Evolutionary conservation across 2,888 invertebrate species (phyloP).

Genomic region (Cosmorhoe ocellata): DNA sequence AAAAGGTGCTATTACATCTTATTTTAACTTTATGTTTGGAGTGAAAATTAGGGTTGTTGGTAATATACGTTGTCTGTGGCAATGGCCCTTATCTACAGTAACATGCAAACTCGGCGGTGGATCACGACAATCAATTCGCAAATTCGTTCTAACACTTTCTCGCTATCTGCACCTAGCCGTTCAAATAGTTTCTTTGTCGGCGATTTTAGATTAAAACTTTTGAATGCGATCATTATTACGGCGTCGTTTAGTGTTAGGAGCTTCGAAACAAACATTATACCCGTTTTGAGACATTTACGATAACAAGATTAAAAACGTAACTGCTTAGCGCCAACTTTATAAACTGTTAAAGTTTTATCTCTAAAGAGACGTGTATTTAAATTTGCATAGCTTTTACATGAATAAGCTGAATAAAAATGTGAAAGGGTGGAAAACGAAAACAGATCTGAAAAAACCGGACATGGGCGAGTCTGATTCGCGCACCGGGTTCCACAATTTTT

Average conservation of each 20-base stretch:
- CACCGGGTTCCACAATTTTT: no score
- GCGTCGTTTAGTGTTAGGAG: conserved; percentile 14
- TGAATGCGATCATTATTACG: conserved; percentile 13
- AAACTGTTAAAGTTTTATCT: conserved; percentile 39
- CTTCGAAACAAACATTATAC: conserved; percentile 13
- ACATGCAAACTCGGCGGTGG: conserved; percentile 66
- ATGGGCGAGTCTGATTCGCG: no score
- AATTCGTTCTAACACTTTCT: conserved; percentile 47
- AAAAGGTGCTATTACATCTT: no score
- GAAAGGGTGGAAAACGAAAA: conserved; percentile 30
- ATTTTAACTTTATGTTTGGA: background rate
- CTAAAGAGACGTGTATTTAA: conserved; percentile 28
- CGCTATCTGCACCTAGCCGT: conserved; percentile 24
- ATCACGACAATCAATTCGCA: conserved; percentile 65
- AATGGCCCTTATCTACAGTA: conserved; percentile 62
- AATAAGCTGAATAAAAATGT: conserved; percentile 32
- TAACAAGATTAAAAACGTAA: conserved; percentile 24
- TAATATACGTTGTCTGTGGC: conserved; percentile 2
- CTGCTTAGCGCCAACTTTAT: conserved; percentile 18
- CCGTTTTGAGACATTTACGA: conserved; percentile 21
- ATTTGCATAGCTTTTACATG: conserved; percentile 39
- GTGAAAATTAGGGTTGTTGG: conserved; percentile 5
- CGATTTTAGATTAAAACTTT: conserved; percentile 29
- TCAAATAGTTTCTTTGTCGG: conserved; percentile 24
- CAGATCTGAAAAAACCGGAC: conserved; percentile 32